A percentile compares a stretch with the other conserved stretches of the same genome.
These are phyloP conservation scores for Ladona fulva DNA, from an alignment of 1,140 invertebrate species.

Conservation along the genomic window DNA sequence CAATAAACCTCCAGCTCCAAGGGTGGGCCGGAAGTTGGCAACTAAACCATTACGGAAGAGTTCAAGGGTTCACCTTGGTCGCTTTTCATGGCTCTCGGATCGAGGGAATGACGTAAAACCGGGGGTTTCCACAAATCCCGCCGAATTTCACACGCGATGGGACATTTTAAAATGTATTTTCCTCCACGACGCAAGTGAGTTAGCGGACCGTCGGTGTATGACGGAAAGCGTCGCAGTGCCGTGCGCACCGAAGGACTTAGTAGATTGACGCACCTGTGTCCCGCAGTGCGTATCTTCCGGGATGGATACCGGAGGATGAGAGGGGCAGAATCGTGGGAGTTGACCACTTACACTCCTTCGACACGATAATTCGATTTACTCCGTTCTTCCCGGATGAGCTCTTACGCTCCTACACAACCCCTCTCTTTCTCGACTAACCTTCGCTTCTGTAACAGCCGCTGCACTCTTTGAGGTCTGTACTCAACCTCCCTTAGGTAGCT, in stretches of 20 bases:
- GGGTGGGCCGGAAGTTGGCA: conserved; percentile 4
- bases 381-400: neutral
- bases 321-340: neutral
- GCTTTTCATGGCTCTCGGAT: neutral
- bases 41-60: neutral
- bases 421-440: neutral
- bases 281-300: neutral
- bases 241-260: neutral
- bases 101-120: no score
- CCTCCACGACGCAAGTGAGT: no score
- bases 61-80: neutral
- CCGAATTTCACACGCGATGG: no score
- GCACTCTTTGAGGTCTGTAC: neutral
- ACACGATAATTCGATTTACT: conserved; percentile 10
- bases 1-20: neutral
- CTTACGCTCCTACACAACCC: neutral
- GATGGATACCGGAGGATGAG: neutral
- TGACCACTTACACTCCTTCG: conserved; percentile 7
- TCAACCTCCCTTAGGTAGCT: neutral
- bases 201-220: no score
- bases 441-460: neutral
- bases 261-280: neutral
- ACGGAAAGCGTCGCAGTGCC: no score
- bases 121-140: no score
- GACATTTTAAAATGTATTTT: no score